phyloP scores from a whole-genome alignment of 1,140 invertebrate genomes.

The Harpegnathos saltator region DNA sequence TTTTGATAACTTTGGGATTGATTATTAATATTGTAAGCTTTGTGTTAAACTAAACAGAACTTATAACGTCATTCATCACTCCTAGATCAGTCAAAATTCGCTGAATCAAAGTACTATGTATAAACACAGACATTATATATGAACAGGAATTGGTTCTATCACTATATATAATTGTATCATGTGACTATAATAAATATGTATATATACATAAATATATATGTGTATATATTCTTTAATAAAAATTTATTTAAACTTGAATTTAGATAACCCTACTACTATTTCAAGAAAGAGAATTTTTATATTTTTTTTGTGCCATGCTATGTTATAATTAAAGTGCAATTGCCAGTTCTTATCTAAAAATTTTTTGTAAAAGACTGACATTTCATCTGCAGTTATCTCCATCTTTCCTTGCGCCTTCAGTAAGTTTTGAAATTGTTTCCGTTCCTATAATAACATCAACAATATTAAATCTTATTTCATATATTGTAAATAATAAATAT shows the following conservation, averaged over 20 bases:
- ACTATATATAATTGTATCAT: too few relatives aligned
- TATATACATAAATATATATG: background rate
- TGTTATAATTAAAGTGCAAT: conserved; percentile 90
- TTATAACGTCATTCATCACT: too few relatives aligned
- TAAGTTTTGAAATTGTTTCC: conserved; percentile 88
- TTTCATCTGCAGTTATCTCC: conserved; percentile 91
- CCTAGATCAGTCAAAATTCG: too few relatives aligned
- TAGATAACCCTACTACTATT: conserved; percentile 87
- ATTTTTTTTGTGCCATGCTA: conserved; percentile 92
- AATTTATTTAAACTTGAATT: conserved; percentile 80
- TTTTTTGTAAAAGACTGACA: conserved; percentile 94
- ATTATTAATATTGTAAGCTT: too few relatives aligned
- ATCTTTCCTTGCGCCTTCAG: conserved; percentile 84
- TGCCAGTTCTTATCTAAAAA: conserved; percentile 93
- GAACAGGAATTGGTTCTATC: too few relatives aligned
- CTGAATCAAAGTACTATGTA: too few relatives aligned
- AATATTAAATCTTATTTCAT: background rate
- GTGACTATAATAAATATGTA: too few relatives aligned
- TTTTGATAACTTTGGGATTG: too few relatives aligned
- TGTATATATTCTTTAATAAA: background rate
- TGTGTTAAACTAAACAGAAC: too few relatives aligned
- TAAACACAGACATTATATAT: too few relatives aligned
- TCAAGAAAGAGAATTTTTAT: conserved; percentile 88
- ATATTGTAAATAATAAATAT: conserved; percentile 13
- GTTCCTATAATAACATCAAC: conserved; percentile 87